Evolutionary conservation across 2,113 vertebrate species (phyloP).

Genomic region (Microtus ochrogaster): DNA sequence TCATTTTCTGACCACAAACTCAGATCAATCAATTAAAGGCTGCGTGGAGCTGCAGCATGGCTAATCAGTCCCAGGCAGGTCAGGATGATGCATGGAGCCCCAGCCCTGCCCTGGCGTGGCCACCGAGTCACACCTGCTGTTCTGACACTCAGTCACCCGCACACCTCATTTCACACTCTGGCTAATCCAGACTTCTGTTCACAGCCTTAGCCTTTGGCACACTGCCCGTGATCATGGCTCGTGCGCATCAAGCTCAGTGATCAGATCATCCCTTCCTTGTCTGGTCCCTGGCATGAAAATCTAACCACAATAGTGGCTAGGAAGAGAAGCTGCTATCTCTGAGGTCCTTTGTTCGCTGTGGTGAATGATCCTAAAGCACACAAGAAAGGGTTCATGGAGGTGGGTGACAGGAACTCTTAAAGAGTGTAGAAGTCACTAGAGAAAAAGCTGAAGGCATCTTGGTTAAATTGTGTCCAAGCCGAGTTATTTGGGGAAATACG

Average conservation of each 20-base stretch:
- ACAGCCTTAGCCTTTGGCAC: background rate
- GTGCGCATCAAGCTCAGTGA: background rate
- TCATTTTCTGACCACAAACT: conserved; percentile 89
- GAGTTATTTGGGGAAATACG: background rate
- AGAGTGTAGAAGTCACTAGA: background rate
- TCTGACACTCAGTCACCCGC: conserved; percentile 79
- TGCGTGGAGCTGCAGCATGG: conserved; percentile 82
- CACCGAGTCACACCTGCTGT: conserved; percentile 78
- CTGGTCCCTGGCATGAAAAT: background rate
- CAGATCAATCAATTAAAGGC: conserved; percentile 90
- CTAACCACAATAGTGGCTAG: background rate
- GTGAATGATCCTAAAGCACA: background rate
- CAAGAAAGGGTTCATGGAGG: background rate
- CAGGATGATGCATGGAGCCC: conserved; percentile 83
- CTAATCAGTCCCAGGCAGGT: conserved; percentile 88
- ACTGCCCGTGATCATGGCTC: background rate
- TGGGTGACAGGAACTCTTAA: background rate
- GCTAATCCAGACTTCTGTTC: conserved; percentile 67
- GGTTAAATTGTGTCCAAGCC: background rate
- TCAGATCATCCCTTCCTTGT: conserved; percentile 56
- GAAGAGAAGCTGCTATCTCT: background rate
- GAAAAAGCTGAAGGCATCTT: too few species aligned
- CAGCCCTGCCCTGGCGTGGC: conserved; percentile 74
- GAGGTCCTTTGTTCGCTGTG: background rate
- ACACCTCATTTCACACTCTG: conserved; percentile 71